These are phyloP conservation scores for Caenorhabditis parvicauda DNA, from an alignment of 2,888 invertebrate species.

Conservation along the genomic window DNA sequence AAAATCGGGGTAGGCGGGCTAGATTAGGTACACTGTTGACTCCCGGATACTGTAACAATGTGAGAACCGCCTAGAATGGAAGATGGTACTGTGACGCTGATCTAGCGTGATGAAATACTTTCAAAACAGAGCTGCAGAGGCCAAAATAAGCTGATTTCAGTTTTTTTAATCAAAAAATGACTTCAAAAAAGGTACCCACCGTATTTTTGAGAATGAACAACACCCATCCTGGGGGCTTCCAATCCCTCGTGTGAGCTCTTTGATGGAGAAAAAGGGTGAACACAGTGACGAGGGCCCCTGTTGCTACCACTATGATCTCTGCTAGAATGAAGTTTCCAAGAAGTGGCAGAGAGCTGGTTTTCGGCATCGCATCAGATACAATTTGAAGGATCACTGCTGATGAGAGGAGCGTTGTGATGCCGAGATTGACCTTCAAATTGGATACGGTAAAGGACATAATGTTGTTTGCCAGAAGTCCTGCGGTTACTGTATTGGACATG, in stretches of 20 bases:
- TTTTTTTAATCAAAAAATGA: not conserved
- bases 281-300: slow-evolving; percentile 38
- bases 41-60: too few species aligned
- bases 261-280: slow-evolving; percentile 34
- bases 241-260: slow-evolving; percentile 32
- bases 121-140: not conserved
- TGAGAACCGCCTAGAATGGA: not conserved
- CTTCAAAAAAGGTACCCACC: not conserved
- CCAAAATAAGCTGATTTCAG: not conserved
- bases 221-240: slow-evolving; percentile 29
- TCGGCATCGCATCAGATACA: slow-evolving; percentile 46
- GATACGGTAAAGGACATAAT: too few species aligned
- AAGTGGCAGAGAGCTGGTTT: slow-evolving; percentile 39
- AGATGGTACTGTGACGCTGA: too few species aligned
- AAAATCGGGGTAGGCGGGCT: too few species aligned
- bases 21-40: too few species aligned
- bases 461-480: not conserved
- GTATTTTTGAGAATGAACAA: slow-evolving; percentile 20
- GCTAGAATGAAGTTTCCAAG: slow-evolving; percentile 50
- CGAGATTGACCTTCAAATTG: slow-evolving; percentile 46
- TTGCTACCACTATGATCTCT: slow-evolving; percentile 45
- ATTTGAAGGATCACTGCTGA: slow-evolving; percentile 48
- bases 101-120: too few species aligned
- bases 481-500: too few species aligned
- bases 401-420: slow-evolving; percentile 43